Percentiles rank a stretch among this genome's conserved stretches.
Evolutionary conservation across 1,140 invertebrate species (phyloP).

Genomic region (Apocrypta bakeri): DNA sequence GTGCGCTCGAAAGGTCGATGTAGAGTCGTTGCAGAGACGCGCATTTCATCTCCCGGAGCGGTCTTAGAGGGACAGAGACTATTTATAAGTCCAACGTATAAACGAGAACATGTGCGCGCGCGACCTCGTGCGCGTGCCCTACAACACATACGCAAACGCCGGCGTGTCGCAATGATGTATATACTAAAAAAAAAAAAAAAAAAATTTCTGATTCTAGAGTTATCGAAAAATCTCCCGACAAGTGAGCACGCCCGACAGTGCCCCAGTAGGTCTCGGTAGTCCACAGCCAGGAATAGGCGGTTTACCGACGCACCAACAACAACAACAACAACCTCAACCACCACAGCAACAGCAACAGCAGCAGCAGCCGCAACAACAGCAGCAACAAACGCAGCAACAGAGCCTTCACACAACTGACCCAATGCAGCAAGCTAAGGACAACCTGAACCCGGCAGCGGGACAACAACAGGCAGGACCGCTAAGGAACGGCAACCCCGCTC

Average conservation of each 20-base stretch:
- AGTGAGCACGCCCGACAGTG: conserved; percentile 72
- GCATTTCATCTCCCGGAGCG: conserved; percentile 35
- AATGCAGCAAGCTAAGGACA: conserved; percentile 74
- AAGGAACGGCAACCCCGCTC: conserved; percentile 71
- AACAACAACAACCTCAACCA: conserved; percentile 66
- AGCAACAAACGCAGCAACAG: conserved; percentile 48
- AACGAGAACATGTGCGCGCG: conserved; percentile 39
- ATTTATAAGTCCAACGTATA: conserved; percentile 48
- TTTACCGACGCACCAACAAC: conserved; percentile 66
- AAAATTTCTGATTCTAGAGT: conserved; percentile 64
- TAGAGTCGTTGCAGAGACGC: too few species aligned
- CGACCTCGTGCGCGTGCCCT: not conserved
- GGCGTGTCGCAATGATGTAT: too few species aligned
- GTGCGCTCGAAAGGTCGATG: too few species aligned
- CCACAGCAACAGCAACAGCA: conserved; percentile 56
- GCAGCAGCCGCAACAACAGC: conserved; percentile 54
- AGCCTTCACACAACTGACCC: conserved; percentile 66
- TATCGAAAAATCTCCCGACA: conserved; percentile 73
- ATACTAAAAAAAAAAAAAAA: too few species aligned
- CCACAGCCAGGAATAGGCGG: conserved; percentile 70
- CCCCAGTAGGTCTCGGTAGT: conserved; percentile 71
- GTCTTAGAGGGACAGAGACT: conserved; percentile 29
- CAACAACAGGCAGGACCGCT: conserved; percentile 68
- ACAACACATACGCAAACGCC: too few species aligned
- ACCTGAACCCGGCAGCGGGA: conserved; percentile 68